Conservation (phyloP, 1,140 invertebrate species). For the Rhagoletis pomonella region DNA sequence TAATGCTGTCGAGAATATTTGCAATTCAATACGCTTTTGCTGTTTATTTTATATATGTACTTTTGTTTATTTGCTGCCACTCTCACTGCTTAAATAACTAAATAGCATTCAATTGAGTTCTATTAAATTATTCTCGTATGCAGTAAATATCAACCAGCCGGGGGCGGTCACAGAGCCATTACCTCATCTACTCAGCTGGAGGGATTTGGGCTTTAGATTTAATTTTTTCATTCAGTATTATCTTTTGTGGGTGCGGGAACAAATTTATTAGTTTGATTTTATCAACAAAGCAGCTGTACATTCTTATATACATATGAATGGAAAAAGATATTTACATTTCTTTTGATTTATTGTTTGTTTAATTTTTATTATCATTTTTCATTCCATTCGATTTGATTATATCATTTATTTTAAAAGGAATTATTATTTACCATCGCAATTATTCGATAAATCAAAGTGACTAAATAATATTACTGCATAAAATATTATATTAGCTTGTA, state of each 20-base stretch:
- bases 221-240: not conserved
- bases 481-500: no score
- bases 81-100: not conserved
- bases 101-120: slow-evolving; percentile 23
- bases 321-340: not conserved
- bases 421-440: no score
- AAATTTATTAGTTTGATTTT: not conserved
- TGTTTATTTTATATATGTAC: not conserved
- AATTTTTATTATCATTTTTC: not conserved
- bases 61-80: not conserved
- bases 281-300: not conserved
- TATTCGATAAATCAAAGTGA: no score
- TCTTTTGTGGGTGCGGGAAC: not conserved
- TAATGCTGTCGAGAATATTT: not conserved
- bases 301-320: no score
- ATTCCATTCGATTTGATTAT: no score
- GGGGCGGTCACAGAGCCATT: not conserved
- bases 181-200: not conserved
- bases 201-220: not conserved
- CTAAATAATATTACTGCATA: no score
- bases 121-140: not conserved
- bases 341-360: not conserved
- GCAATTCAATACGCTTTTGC: not conserved
- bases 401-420: no score
- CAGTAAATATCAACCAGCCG: not conserved